Conservation (phyloP, 92 coral and sea anemone genomes). For the Actinernus sp. region DNA sequence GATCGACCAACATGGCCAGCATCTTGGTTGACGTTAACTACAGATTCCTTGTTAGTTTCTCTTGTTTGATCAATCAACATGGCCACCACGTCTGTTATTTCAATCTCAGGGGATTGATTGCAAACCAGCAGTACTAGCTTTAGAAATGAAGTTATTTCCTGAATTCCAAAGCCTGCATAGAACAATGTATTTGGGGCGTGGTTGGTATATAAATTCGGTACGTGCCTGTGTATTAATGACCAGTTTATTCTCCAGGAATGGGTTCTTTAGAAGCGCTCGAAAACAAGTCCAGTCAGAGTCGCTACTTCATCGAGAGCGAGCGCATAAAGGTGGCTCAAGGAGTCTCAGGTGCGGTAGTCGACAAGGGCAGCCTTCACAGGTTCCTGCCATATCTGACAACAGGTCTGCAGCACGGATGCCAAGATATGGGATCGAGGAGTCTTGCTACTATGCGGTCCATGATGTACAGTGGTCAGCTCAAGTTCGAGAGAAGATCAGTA, state of each 20-base stretch:
- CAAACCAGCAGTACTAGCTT: no score
- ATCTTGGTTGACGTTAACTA: no score
- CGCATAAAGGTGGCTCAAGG: conserved; percentile 97
- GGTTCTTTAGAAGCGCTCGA: conserved; percentile 95
- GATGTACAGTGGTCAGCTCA: conserved; percentile 94
- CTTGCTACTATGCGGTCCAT: conserved; percentile 79
- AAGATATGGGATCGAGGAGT: conserved; percentile 92
- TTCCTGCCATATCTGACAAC: conserved; percentile 83
- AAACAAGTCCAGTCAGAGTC: conserved; percentile 90
- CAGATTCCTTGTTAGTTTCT: no score
- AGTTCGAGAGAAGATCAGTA: conserved; percentile 87
- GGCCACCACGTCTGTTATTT: no score
- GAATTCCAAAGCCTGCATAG: no score
- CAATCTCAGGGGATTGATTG: no score
- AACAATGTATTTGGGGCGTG: no score
- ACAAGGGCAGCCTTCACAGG: conserved; percentile 90
- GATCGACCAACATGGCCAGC: no score
- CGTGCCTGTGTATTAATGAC: background rate
- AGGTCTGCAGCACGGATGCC: conserved; percentile 98
- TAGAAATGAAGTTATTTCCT: no score
- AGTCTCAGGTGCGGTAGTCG: conserved; percentile 95
- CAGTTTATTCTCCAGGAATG: conserved; percentile 79
- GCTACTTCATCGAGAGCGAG: conserved; percentile 88
- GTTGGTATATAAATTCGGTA: no score
- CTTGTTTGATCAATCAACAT: no score